Percentiles rank a stretch among this genome's conserved stretches.
Conservation (phyloP, 2,113 vertebrate genomes). For the Sinosuthora webbiana region DNA sequence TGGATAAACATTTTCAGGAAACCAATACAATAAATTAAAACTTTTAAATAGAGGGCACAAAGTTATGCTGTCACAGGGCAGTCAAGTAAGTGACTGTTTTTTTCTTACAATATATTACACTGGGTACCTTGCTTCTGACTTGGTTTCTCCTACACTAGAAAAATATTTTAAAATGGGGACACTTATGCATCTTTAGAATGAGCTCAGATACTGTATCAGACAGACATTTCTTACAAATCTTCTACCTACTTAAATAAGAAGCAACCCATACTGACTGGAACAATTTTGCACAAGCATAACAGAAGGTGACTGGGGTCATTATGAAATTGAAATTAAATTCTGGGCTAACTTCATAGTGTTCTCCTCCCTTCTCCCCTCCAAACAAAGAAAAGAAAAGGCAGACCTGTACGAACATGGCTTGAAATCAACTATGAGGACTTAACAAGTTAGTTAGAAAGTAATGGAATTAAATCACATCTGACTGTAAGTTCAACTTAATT, state of each 20-base stretch:
- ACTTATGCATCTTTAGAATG: conserved; percentile 25
- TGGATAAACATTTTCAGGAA: conserved; percentile 58
- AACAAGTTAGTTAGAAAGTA: conserved; percentile 28
- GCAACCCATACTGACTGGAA: conserved; percentile 24
- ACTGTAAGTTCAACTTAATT: conserved; percentile 51
- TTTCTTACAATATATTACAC: conserved; percentile 53
- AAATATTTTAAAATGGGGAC: conserved; percentile 4
- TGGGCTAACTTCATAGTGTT: conserved; percentile 30
- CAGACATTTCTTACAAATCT: conserved; percentile 51
- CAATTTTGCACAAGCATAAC: conserved; percentile 44
- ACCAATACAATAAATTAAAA: conserved; percentile 61
- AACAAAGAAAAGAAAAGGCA: background rate
- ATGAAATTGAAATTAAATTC: conserved; percentile 1
- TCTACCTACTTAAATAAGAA: conserved; percentile 50
- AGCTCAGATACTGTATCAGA: conserved; percentile 67
- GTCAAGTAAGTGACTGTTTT: conserved; percentile 41
- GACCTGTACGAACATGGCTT: conserved; percentile 56
- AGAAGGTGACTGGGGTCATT: background rate
- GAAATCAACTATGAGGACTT: conserved; percentile 34
- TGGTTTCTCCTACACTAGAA: conserved; percentile 42
- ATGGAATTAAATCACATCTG: conserved; percentile 51
- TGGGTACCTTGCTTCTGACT: conserved; percentile 36
- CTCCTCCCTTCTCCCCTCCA: background rate
- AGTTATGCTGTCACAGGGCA: conserved; percentile 40
- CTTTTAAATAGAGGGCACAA: conserved; percentile 64